phyloP scores from a whole-genome alignment of 2,113 vertebrate genomes.

The Pholis gunnellus region DNA sequence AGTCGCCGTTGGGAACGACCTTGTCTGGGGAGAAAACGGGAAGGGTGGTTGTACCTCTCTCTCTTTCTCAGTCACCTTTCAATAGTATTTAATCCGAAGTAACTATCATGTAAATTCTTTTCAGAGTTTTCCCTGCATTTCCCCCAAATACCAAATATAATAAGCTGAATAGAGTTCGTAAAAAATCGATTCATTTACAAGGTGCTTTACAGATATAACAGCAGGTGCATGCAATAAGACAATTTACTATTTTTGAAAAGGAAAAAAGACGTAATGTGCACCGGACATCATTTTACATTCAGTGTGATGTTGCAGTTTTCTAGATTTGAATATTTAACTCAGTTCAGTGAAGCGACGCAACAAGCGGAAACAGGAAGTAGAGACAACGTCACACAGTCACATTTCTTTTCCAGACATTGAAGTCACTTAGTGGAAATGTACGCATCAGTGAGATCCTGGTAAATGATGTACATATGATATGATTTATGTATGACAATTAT shows the following conservation, averaged over 20 bases:
- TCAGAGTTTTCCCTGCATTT: neutral
- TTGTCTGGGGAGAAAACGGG: slow-evolving; percentile 32
- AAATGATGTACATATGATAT: neutral
- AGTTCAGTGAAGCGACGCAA: neutral
- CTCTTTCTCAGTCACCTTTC: neutral
- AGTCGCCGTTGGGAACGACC: slow-evolving; percentile 57
- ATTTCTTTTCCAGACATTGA: no score
- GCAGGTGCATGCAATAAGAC: neutral
- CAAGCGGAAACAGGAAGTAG: slow-evolving; percentile 5
- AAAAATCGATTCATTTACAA: neutral
- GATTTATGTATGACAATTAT: neutral
- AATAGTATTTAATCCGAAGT: neutral
- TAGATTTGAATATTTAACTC: slow-evolving; percentile 17
- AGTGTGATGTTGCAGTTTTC: neutral
- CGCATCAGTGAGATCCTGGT: neutral
- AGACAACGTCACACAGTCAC: neutral
- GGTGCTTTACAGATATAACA: neutral
- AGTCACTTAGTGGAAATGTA: neutral
- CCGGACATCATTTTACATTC: neutral
- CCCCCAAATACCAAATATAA: neutral
- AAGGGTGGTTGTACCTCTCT: neutral
- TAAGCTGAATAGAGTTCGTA: neutral
- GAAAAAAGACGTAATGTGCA: neutral
- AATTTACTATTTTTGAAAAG: neutral
- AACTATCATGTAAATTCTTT: neutral